Evolutionary conservation across 1,140 invertebrate genomes (phyloP).

Genomic region (Atopsyche davidsoni): DNA sequence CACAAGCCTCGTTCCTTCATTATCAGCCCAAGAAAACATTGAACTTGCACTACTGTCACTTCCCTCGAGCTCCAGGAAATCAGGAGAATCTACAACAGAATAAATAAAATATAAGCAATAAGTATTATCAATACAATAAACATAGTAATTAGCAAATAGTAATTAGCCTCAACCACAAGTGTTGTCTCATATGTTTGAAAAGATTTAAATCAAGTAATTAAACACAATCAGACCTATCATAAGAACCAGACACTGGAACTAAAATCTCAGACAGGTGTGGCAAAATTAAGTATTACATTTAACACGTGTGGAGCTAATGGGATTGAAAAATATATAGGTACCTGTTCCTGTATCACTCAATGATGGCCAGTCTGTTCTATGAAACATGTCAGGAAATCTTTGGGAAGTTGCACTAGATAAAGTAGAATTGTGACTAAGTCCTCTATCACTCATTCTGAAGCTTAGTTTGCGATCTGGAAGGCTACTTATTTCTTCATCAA

Average conservation of each 20-base stretch:
- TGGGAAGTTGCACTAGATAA: constrained; percentile 23
- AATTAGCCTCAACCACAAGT: background rate
- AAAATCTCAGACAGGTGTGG: background rate
- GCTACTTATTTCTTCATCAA: constrained; percentile 14
- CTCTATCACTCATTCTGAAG: constrained; percentile 3
- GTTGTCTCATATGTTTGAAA: background rate
- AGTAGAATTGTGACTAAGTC: constrained; percentile 8
- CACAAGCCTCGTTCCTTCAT: constrained; percentile 38
- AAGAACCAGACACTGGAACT: background rate
- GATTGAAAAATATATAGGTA: background rate
- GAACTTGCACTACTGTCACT: constrained; percentile 43
- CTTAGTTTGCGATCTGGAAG: background rate
- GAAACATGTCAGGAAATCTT: constrained; percentile 23
- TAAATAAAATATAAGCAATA: background rate
- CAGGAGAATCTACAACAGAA: constrained; percentile 39
- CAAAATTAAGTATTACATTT: background rate
- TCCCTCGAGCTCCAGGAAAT: constrained; percentile 45
- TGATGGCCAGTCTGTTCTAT: constrained; percentile 25
- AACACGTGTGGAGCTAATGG: background rate
- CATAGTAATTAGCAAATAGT: constrained; percentile 1
- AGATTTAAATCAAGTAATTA: background rate
- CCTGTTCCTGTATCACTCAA: constrained; percentile 28
- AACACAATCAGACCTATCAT: background rate
- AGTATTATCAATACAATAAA: constrained; percentile 1
- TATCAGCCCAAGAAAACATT: constrained; percentile 39